Evolutionary conservation across 1,140 invertebrate species (phyloP), one percentile per base, ranked within the genome.

Genomic region (Gerris buenoi): DNA sequence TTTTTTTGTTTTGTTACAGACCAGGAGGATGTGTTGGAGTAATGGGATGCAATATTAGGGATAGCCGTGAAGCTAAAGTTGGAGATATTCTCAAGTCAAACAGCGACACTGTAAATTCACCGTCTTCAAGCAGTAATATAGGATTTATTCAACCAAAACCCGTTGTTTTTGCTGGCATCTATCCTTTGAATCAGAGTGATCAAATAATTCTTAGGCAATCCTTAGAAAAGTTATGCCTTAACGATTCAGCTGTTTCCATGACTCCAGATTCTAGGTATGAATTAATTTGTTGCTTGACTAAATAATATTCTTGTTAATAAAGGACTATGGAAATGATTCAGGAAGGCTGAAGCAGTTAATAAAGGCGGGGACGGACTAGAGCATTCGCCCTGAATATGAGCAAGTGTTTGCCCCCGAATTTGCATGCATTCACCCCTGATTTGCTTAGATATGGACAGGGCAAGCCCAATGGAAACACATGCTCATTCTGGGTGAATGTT

Each of bases 91-190:
- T 95, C n/a, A 81, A 85, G 77, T 76, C 83, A 3, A 80, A 81
- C 66, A 73, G 76, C 14, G 62, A 72, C 1, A 73, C 77, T 1
- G 83, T 89, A 0, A 82, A 86, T 71, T 10, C 33, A 10, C 5
- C 77, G 85, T 13, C 75, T 91, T 27, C 74, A 81, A 27, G 84
- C 83, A 27, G 91, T 94, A 74, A 81, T 82, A 71, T 79, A 27
- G 84, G 83, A 27, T 91, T 94, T 75, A 81, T 82, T 70, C 79
- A 82, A 27, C 80, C 87, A 5, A 87, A 87, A 75, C 89, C 95
- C 15, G 94, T 97, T 85, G 93, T 98, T 3, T 98, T 89, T 80
- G 92, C 94, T 70, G 95, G 95, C 0, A 82, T 98, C 64, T 99
- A 90, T 79, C 95, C 97, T 1, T 80, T 88, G 46, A 92, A 97